Evolutionary conservation across 2,797 vertebrate genomes (phyloP).

Genomic region (Phrynocephalus guinanensis): DNA sequence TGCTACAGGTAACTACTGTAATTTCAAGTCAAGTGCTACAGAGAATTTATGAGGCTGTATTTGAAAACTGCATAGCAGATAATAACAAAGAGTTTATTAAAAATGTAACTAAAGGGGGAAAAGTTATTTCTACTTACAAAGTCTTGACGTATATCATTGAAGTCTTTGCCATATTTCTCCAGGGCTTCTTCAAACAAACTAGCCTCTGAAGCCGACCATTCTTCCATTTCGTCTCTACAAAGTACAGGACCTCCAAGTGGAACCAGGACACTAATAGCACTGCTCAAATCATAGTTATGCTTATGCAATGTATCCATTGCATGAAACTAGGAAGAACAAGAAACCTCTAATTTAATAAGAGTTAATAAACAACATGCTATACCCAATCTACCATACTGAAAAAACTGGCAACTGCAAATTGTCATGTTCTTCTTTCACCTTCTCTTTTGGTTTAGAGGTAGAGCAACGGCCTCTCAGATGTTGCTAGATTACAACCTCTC

Average conservation of each 20-base stretch:
- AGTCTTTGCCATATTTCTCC: constrained; percentile 99
- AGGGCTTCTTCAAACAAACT: constrained; percentile 96
- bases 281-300: constrained; percentile 92
- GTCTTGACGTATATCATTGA: constrained; percentile 98
- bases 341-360: neutral
- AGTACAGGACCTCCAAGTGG: constrained; percentile 94
- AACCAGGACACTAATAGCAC: constrained; percentile 92
- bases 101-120: neutral
- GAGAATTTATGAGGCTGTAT: neutral
- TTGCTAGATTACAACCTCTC: too few species aligned
- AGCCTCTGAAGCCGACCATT: constrained; percentile 97
- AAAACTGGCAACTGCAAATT: neutral
- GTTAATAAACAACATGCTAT: neutral
- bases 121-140: constrained; percentile 86
- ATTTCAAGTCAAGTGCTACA: neutral
- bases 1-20: neutral
- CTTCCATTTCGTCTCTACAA: constrained; percentile 97
- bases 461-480: too few species aligned
- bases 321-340: constrained; percentile 85
- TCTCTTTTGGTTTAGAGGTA: too few species aligned
- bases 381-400: neutral
- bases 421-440: too few species aligned
- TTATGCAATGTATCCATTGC: constrained; percentile 97
- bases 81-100: neutral
- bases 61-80: neutral